phyloP scores from a whole-genome alignment of 2,797 vertebrate genomes.

The Neosilurus mollespiculum region DNA sequence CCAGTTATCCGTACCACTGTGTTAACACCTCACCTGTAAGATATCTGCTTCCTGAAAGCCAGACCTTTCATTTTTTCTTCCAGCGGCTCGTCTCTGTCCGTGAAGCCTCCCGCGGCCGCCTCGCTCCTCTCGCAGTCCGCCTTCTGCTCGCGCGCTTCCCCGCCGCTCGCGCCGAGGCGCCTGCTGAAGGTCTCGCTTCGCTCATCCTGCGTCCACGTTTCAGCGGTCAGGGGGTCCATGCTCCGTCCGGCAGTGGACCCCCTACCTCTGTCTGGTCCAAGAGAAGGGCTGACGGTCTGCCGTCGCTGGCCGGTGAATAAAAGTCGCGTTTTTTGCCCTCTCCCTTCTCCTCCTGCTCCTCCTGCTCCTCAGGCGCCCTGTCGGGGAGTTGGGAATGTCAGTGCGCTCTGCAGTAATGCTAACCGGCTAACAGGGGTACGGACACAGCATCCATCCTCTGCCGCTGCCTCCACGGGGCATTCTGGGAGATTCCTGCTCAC shows the following conservation, averaged over 20 bases:
- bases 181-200: constrained; percentile 59
- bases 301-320: not conserved
- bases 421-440: constrained; percentile 41
- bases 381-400: constrained; percentile 22
- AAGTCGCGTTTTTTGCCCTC: not conserved
- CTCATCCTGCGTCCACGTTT: constrained; percentile 56
- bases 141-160: constrained; percentile 67
- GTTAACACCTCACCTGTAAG: constrained; percentile 83
- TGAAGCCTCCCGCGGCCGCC: constrained; percentile 68
- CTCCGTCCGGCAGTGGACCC: constrained; percentile 63
- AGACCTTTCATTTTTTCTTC: constrained; percentile 89
- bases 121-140: constrained; percentile 61
- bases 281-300: constrained; percentile 32
- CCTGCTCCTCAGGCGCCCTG: not conserved
- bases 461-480: constrained; percentile 62
- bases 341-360: not conserved
- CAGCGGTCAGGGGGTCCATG: constrained; percentile 75
- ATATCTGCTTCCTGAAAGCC: constrained; percentile 95
- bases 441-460: constrained; percentile 54
- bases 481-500: constrained; percentile 72
- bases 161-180: constrained; percentile 73
- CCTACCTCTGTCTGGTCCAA: constrained; percentile 47
- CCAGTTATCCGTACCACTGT: too few relatives aligned
- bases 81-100: constrained; percentile 84
- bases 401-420: constrained; percentile 39